Percentiles rank a stretch among this genome's conserved stretches.
Evolutionary conservation across 2,797 vertebrate species (phyloP).

Genomic region (Chelmon rostratus): DNA sequence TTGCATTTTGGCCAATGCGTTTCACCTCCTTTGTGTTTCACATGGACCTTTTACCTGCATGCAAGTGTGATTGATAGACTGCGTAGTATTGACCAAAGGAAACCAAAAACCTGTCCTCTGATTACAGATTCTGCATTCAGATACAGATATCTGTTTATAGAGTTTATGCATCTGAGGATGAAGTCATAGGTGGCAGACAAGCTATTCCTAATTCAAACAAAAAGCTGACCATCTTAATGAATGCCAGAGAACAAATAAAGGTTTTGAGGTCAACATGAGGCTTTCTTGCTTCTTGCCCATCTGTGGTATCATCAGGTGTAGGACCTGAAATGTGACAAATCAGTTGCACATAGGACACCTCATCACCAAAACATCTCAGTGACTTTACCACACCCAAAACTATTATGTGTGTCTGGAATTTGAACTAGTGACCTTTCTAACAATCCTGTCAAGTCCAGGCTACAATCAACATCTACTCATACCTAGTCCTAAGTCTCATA

Average conservation of each 20-base stretch:
- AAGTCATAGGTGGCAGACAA: no score
- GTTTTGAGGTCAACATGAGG: background rate
- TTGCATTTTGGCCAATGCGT: no score
- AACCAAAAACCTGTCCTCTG: no score
- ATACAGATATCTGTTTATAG: no score
- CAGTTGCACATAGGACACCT: conserved; percentile 20
- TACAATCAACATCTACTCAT: conserved; percentile 24
- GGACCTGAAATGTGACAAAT: conserved; percentile 7
- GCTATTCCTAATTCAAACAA: background rate
- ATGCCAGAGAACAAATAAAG: background rate
- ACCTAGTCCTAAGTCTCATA: conserved; percentile 20
- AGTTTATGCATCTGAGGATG: no score
- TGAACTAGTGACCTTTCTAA: conserved; percentile 41
- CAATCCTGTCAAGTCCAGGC: conserved; percentile 29
- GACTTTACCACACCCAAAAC: conserved; percentile 3
- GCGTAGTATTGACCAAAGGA: no score
- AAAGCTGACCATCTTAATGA: background rate
- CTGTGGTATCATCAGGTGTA: background rate
- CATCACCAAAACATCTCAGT: conserved; percentile 13
- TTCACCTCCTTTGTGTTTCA: no score
- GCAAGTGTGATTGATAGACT: no score
- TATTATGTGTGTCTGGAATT: conserved; percentile 28
- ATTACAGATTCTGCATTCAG: no score
- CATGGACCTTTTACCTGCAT: no score
- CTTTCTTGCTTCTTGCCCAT: background rate